Percentiles rank a stretch among this genome's conserved stretches.
phyloP scores from a whole-genome alignment of 2,888 invertebrate species.

The Hyalella azteca region DNA sequence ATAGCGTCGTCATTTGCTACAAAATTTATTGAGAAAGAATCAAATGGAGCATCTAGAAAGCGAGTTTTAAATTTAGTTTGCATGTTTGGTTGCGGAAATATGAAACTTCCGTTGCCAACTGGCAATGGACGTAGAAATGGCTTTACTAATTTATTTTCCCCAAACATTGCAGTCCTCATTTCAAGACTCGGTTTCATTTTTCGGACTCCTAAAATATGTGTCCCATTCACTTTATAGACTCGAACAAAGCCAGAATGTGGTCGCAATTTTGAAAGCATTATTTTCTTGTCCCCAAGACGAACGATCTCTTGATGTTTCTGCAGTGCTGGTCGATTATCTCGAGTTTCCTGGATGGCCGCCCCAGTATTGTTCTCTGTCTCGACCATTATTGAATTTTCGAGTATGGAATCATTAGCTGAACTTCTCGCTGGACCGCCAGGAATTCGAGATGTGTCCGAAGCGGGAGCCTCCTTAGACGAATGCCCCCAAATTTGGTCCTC shows the following conservation, averaged over 20 bases:
- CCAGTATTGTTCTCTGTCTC: slow-evolving; percentile 19
- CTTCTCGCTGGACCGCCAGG: slow-evolving; percentile 11
- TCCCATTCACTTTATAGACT: slow-evolving; percentile 22
- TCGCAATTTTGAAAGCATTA: neutral
- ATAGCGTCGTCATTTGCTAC: no score
- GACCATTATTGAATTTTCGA: slow-evolving; percentile 24
- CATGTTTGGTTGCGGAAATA: no score
- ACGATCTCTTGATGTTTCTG: neutral
- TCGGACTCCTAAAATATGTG: slow-evolving; percentile 14
- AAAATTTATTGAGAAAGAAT: no score
- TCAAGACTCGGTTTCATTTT: slow-evolving; percentile 5
- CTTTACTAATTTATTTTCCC: neutral
- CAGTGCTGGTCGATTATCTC: slow-evolving; percentile 2
- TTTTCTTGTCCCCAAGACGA: slow-evolving; percentile 32
- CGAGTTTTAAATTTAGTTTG: no score
- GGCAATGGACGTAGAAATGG: neutral
- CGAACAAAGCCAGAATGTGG: slow-evolving; percentile 20
- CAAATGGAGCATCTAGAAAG: no score
- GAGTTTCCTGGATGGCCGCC: neutral
- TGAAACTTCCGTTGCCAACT: neutral
- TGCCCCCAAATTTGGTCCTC: slow-evolving; percentile 8
- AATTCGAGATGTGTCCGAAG: slow-evolving; percentile 25
- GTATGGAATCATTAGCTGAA: slow-evolving; percentile 25
- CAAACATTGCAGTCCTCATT: slow-evolving; percentile 4
- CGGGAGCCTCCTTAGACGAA: neutral